Evolutionary conservation across 2,888 invertebrate genomes (phyloP), one percentile per base, ranked within the genome.

Genomic region (Steinernema hermaphroditum): DNA sequence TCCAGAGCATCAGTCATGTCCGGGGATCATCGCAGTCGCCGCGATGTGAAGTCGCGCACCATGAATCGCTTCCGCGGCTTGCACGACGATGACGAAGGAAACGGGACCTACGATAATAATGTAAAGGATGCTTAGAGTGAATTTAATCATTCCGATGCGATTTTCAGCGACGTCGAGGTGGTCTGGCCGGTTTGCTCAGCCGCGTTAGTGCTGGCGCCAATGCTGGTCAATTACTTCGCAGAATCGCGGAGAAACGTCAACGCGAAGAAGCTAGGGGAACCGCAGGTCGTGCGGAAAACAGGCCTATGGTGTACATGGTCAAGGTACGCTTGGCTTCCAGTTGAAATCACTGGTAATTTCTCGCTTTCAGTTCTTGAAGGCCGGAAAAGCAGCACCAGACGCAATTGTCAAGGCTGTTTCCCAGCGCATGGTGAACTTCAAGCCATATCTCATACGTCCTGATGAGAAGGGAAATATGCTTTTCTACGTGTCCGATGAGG

Each of bases 61-160:
- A 79, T 79, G 74, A 78, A 72, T 34, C 43, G 62, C 12, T 76
- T 70, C 27, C 62, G 62, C 19, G 32, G 29, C 16, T 32, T 62
- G 8, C 32, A 4, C 4, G 62, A 83, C 41, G 78, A 82, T 57
- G 77, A 81, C 12, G 84, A 84, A n/a, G 81, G 82, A 2, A 77
- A 80, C 27, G 74, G 70, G 19, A 27, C 62, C 37, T 62, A 62
- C 12, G 62, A 69, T 9, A 74, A 62, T 57, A 74, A 50, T 44
- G 75, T 73, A 34, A 75, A n/a, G n/a, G n/a, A n/a, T n/a, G 37
- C 37, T 37, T 37, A 37, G 4, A n/a, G n/a, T 19, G 70, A 29
- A 4, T 27, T 29, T 14, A 24, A 2, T 70, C 27, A 32, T 1
- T 22, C 9, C n/a, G n/a, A n/a, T n/a, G n/a, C n/a, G n/a, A 49